Conservation (phyloP, 2,797 vertebrate species). For the Chrysolophus pictus region DNA sequence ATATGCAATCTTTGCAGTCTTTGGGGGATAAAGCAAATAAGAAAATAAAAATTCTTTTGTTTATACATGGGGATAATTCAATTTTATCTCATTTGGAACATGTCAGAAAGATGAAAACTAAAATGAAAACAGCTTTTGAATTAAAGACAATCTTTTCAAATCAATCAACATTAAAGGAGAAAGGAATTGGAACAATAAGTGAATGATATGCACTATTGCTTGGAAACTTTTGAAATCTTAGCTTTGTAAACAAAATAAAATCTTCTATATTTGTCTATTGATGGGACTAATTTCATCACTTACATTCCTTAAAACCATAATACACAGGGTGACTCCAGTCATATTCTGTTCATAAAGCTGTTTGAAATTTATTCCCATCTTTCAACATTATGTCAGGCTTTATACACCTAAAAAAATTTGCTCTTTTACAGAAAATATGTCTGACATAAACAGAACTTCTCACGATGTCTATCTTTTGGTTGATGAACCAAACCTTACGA, state of each 20-base stretch:
- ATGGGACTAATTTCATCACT: constrained; percentile 71
- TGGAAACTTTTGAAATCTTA: constrained; percentile 76
- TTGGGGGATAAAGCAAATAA: constrained; percentile 69
- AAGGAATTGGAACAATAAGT: constrained; percentile 73
- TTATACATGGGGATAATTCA: constrained; percentile 75
- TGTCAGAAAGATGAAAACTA: constrained; percentile 78
- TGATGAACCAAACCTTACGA: not conserved
- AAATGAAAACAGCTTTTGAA: constrained; percentile 79
- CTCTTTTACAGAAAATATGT: not conserved
- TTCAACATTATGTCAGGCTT: constrained; percentile 11
- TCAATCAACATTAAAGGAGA: constrained; percentile 78
- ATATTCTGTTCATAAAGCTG: constrained; percentile 39
- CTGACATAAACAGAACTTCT: not conserved
- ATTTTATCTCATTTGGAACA: constrained; percentile 77
- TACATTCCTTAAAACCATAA: constrained; percentile 64
- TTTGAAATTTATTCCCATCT: constrained; percentile 33
- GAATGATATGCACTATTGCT: constrained; percentile 73
- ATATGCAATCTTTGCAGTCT: constrained; percentile 40
- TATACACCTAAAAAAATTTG: not conserved
- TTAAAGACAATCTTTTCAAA: constrained; percentile 76
- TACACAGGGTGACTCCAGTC: constrained; percentile 10
- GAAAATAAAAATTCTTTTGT: constrained; percentile 73
- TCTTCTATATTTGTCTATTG: constrained; percentile 64
- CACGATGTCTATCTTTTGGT: not conserved
- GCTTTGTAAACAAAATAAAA: constrained; percentile 73